Percentiles rank a stretch among this genome's conserved stretches.
Conservation (phyloP, 2,888 invertebrate genomes). For the Hylaea fasciaria region DNA sequence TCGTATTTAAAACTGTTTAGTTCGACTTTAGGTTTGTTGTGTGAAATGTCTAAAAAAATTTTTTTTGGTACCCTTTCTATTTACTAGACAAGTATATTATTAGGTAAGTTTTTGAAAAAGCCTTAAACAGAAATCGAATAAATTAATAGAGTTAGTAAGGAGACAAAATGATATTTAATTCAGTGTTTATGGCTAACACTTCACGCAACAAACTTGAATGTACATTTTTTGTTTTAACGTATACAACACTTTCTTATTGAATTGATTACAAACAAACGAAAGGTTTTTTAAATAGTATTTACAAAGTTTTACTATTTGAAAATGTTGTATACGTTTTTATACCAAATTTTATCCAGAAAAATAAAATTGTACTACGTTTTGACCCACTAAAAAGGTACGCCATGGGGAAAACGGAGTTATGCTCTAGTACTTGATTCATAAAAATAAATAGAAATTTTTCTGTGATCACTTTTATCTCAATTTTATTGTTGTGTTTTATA, state of each 20-base stretch:
- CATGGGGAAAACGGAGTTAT: background rate
- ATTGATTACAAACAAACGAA: background rate
- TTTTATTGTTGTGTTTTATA: constrained; percentile 6
- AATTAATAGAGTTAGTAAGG: background rate
- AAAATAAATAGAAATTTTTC: background rate
- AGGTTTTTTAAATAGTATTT: background rate
- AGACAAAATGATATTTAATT: background rate
- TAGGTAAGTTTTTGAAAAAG: too few species aligned
- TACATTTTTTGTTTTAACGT: constrained; percentile 15
- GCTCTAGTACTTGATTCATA: background rate
- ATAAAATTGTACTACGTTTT: constrained; percentile 6
- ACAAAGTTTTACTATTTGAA: constrained; percentile 14
- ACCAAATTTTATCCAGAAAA: constrained; percentile 33
- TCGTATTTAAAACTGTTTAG: constrained; percentile 52
- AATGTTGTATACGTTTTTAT: constrained; percentile 21
- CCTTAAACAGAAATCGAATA: too few species aligned
- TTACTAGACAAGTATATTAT: too few species aligned
- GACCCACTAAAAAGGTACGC: background rate
- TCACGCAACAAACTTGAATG: constrained; percentile 17
- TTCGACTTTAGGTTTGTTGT: constrained; percentile 44
- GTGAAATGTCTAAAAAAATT: constrained; percentile 25
- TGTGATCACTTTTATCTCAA: background rate
- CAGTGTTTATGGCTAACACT: background rate
- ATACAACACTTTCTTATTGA: constrained; percentile 19
- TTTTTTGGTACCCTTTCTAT: too few species aligned